phyloP scores from a whole-genome alignment of 2,888 invertebrate species.

The Podotricha telesiphe region DNA sequence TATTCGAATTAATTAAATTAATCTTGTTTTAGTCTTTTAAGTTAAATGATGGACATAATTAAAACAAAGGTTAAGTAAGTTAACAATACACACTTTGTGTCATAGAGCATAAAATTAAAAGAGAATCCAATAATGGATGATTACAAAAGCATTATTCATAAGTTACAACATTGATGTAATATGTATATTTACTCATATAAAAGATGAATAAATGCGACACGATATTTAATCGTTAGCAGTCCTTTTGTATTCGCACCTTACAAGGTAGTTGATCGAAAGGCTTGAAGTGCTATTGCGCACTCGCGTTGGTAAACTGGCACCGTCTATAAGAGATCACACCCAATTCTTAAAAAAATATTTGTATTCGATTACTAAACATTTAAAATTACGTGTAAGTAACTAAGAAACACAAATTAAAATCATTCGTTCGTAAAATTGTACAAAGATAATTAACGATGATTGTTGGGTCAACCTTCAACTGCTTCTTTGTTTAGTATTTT shows the following conservation, averaged over 20 bases:
- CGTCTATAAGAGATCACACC: slow-evolving; percentile 18
- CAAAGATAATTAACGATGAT: slow-evolving; percentile 47
- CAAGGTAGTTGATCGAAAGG: slow-evolving; percentile 34
- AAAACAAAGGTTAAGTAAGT: neutral
- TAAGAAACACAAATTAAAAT: slow-evolving; percentile 2
- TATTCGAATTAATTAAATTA: neutral
- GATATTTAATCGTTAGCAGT: slow-evolving; percentile 34
- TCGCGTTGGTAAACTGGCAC: slow-evolving; percentile 19
- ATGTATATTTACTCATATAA: slow-evolving; percentile 30
- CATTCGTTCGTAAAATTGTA: slow-evolving; percentile 36
- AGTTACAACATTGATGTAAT: slow-evolving; percentile 34
- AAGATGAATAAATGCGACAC: slow-evolving; percentile 40
- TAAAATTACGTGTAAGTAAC: neutral
- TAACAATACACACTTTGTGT: neutral
- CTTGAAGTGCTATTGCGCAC: slow-evolving; percentile 24
- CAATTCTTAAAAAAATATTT: slow-evolving; percentile 22
- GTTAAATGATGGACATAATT: neutral
- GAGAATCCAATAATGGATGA: neutral
- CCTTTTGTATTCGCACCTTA: slow-evolving; percentile 39
- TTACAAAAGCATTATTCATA: slow-evolving; percentile 34
- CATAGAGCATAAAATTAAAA: neutral
- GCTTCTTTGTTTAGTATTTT: slow-evolving; percentile 66
- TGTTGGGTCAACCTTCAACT: slow-evolving; percentile 56
- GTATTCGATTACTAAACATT: slow-evolving; percentile 8
- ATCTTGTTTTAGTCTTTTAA: neutral